Evolutionary conservation across 1,140 invertebrate species (phyloP).

Genomic region (Drosophila auraria): DNA sequence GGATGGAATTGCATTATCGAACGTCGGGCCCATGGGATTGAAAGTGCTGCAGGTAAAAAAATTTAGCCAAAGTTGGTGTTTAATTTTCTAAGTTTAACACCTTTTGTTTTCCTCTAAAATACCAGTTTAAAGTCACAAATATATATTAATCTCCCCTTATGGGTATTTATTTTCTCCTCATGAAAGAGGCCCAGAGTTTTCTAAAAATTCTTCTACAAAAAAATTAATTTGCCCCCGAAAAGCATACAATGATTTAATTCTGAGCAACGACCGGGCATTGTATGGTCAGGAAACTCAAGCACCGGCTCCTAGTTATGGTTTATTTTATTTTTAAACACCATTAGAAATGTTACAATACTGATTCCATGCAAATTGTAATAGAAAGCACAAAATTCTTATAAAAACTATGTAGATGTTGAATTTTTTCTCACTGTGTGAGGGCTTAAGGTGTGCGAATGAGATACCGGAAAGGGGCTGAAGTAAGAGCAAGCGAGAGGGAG

Average conservation of each 20-base stretch:
- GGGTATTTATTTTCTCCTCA: no score
- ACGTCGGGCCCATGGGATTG: slow-evolving; percentile 54
- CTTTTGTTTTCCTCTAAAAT: background rate
- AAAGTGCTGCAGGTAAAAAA: slow-evolving; percentile 10
- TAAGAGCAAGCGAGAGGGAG: slow-evolving; percentile 7
- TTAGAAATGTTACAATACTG: no score
- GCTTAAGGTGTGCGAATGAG: slow-evolving; percentile 33
- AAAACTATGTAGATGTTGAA: no score
- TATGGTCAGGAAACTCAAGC: background rate
- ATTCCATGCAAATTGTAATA: no score
- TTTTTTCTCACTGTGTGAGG: slow-evolving; percentile 11
- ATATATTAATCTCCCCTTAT: no score
- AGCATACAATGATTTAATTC: background rate
- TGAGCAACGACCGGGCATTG: background rate
- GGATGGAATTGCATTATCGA: slow-evolving; percentile 80
- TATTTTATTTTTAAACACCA: no score
- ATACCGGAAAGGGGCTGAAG: background rate
- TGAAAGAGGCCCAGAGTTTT: no score
- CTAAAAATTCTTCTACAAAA: no score
- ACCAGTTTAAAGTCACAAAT: no score
- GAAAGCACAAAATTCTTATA: no score
- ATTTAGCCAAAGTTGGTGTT: background rate
- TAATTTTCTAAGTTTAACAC: background rate
- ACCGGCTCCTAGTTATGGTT: no score
- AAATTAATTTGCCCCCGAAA: background rate